phyloP scores from a whole-genome alignment of 1,140 invertebrate species.

The Eciton burchellii region DNA sequence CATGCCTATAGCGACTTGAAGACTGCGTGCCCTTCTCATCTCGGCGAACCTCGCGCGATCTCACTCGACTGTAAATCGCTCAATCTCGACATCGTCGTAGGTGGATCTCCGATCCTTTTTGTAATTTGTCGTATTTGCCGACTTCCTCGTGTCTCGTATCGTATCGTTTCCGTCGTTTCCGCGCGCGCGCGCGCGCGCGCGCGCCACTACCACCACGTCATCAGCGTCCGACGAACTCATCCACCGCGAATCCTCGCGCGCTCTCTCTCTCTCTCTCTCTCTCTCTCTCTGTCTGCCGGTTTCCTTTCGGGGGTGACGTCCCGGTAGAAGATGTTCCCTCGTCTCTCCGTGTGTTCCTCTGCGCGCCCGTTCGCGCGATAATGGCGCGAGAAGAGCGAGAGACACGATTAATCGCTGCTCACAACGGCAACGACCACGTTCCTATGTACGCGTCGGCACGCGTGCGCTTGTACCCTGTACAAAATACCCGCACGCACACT shows the following conservation, averaged over 20 bases:
- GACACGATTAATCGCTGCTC: conserved; percentile 45
- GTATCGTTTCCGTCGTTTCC: too few species aligned
- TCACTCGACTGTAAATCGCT: background rate
- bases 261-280: too few species aligned
- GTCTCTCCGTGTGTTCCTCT: background rate
- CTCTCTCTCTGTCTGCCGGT: too few species aligned
- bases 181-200: too few species aligned
- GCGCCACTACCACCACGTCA: too few species aligned
- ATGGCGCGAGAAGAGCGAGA: conserved; percentile 14
- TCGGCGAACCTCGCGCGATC: background rate
- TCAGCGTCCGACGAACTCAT: too few species aligned
- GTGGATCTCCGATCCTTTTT: background rate
- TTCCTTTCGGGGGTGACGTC: too few species aligned
- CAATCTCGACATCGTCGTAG: background rate
- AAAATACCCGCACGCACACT: conserved; percentile 54
- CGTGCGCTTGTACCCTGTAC: conserved; percentile 55
- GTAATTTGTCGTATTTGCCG: background rate
- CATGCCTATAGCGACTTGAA: conserved; percentile 52
- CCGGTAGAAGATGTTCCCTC: background rate
- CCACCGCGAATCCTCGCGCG: too few species aligned
- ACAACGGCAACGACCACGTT: conserved; percentile 22
- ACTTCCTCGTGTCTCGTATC: too few species aligned
- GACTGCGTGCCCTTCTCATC: conserved; percentile 36
- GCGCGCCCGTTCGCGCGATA: background rate
- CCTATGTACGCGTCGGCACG: conserved; percentile 59